Evolutionary conservation across 2,888 invertebrate species (phyloP).

Genomic region (Macrosoma leucophasiata): DNA sequence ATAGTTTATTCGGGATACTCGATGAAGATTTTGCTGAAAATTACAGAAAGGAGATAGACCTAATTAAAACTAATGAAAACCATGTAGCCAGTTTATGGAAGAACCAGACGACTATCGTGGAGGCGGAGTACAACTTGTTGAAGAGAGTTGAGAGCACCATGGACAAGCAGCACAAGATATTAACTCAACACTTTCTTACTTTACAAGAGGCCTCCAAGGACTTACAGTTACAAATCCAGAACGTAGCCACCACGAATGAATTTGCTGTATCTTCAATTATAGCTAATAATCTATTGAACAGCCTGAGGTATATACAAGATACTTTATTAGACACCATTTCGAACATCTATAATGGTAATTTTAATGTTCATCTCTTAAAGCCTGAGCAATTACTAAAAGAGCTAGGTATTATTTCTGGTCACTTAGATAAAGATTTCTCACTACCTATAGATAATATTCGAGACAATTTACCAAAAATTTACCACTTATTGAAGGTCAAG

Average conservation of each 20-base stretch:
- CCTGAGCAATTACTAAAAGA: conserved; percentile 18
- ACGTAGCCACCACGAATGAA: neutral
- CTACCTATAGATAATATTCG: conserved; percentile 17
- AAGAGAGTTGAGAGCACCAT: conserved; percentile 15
- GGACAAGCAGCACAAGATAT: conserved; percentile 17
- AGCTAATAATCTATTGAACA: conserved; percentile 9
- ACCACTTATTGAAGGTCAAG: conserved; percentile 16
- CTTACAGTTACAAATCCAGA: neutral
- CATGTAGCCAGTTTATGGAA: conserved; percentile 17
- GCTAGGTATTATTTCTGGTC: conserved; percentile 15
- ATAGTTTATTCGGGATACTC: conserved; percentile 20
- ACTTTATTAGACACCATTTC: conserved; percentile 17
- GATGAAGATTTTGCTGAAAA: conserved; percentile 23
- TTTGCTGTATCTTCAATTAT: conserved; percentile 13
- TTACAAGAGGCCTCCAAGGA: neutral
- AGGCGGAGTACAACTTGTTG: conserved; percentile 22
- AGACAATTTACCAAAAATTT: conserved; percentile 15
- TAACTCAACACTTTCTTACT: conserved; percentile 7
- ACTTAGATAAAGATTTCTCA: conserved; percentile 15
- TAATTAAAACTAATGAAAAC: conserved; percentile 14
- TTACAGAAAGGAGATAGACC: conserved; percentile 16
- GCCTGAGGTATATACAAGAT: conserved; percentile 17
- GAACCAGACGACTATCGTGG: conserved; percentile 24
- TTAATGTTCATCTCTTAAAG: conserved; percentile 19
- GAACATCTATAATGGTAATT: conserved; percentile 17